phyloP scores from a whole-genome alignment of 1,140 invertebrate genomes.

The Cotesia typhae region DNA sequence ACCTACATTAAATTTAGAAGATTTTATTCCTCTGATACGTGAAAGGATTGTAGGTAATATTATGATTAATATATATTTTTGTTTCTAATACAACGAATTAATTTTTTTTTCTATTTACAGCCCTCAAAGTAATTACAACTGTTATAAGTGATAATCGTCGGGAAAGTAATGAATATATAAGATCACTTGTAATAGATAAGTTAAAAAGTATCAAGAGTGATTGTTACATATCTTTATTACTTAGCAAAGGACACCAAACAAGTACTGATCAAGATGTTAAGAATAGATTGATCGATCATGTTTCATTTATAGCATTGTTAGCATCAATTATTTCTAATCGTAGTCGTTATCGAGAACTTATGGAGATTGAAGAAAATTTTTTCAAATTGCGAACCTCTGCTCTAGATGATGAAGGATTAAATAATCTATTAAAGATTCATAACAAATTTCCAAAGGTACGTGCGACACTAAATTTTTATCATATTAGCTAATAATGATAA shows the following conservation, averaged over 20 bases:
- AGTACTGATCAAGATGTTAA: background rate
- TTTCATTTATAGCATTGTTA: background rate
- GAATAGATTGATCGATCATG: slow-evolving; percentile 6
- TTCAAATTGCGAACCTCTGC: slow-evolving; percentile 1
- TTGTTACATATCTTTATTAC: background rate
- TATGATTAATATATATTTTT: background rate
- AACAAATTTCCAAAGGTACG: too few relatives aligned
- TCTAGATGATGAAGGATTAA: slow-evolving; percentile 13
- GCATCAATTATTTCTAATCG: slow-evolving; percentile 2
- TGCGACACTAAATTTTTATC: too few relatives aligned
- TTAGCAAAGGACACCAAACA: background rate
- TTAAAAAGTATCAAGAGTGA: background rate
- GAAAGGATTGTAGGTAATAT: background rate
- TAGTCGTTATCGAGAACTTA: background rate
- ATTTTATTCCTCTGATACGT: background rate
- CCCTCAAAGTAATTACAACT: background rate
- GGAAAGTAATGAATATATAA: background rate
- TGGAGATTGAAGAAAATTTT: slow-evolving; percentile 2
- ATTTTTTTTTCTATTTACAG: background rate
- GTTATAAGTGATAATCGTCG: background rate
- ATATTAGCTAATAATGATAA: too few relatives aligned
- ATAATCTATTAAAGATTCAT: too few relatives aligned
- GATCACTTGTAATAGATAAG: background rate
- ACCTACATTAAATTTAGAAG: background rate
- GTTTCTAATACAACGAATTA: background rate